Base-by-base conservation (phyloP, 2,888 invertebrate genomes). In the Amiota communis region DNA sequence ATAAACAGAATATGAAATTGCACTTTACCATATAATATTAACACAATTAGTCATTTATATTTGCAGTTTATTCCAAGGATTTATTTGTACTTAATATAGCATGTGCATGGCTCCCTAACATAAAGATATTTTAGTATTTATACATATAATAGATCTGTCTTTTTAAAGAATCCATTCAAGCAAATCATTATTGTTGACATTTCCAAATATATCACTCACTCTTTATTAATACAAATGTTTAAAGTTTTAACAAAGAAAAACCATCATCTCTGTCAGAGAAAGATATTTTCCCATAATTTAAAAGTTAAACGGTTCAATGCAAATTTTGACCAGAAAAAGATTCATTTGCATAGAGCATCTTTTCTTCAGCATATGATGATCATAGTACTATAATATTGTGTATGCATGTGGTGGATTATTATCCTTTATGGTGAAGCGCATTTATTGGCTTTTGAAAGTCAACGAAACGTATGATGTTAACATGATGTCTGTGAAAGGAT, bases 201-300 rank as follows among this genome's bases (percentile, higher is more conserved):
- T 36, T 36, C 4, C 36, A 36, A 36, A 36, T 2, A 36, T 36
- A 6, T 36, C 36, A 36, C 36, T 36, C 36, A 36, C 6, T 36
- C 36, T 36, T 36, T 36, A 36, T 36, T 36, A 36, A 36, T 36
- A 36, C 36, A 2, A 36, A 36, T 36, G 36, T 36, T 0, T 36
- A 36, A 4, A 36, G 2, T 36, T 36, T 36, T 36, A 36, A 36
- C 36, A 36, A 57, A 57, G 10, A 15, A 59, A 17, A 59, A 8
- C 10, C 23, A 20, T n/a, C 10, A 23, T 12, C 46, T 36, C 36
- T n/a, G 4, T 2, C 11, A 36, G 2, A 36, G 13, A 61, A 63
- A 77, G 77, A 78, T 6, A 36, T 73, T 72, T 78, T 77, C 77
- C 74, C 80, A 80, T 76, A 78, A 73, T 64, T 72, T 65, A 53